Evolutionary conservation across 2,113 vertebrate species (phyloP).

Genomic region (Halichoeres trimaculatus): DNA sequence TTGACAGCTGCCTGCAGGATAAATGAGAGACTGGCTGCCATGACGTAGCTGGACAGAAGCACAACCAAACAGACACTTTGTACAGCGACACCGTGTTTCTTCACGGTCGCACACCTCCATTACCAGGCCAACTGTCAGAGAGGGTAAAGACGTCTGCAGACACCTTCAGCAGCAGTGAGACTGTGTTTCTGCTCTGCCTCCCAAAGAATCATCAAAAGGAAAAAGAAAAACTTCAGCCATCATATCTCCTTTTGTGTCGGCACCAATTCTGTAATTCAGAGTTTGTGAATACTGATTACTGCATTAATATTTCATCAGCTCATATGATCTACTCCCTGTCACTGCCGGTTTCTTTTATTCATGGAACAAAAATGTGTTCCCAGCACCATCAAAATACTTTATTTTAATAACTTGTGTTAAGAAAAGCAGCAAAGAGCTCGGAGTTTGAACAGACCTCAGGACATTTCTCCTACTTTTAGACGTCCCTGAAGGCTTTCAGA

Average conservation of each 20-base stretch:
- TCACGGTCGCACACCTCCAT: background rate
- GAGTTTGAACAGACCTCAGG: slow-evolving; percentile 52
- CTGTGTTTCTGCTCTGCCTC: slow-evolving; percentile 24
- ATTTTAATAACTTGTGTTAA: slow-evolving; percentile 51
- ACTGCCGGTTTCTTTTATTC: slow-evolving; percentile 52
- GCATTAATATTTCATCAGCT: slow-evolving; percentile 66
- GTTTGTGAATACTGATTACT: slow-evolving; percentile 59
- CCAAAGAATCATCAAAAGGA: slow-evolving; percentile 26
- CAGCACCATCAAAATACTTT: slow-evolving; percentile 38
- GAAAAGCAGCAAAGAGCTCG: slow-evolving; percentile 39
- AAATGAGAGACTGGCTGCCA: background rate
- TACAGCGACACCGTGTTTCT: background rate
- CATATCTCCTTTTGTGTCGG: slow-evolving; percentile 55
- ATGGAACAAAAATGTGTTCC: slow-evolving; percentile 48
- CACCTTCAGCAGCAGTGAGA: slow-evolving; percentile 25
- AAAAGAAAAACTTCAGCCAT: slow-evolving; percentile 35
- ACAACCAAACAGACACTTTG: background rate
- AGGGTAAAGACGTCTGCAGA: slow-evolving; percentile 7
- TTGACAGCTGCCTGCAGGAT: background rate
- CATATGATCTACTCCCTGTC: slow-evolving; percentile 60
- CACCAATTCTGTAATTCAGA: slow-evolving; percentile 50
- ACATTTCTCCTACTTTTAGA: slow-evolving; percentile 46
- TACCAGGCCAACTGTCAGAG: background rate
- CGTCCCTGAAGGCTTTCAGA: slow-evolving; percentile 50
- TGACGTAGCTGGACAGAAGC: background rate